phyloP scores from a whole-genome alignment of 2,888 invertebrate species.

The Phyllotreta cruciferae region DNA sequence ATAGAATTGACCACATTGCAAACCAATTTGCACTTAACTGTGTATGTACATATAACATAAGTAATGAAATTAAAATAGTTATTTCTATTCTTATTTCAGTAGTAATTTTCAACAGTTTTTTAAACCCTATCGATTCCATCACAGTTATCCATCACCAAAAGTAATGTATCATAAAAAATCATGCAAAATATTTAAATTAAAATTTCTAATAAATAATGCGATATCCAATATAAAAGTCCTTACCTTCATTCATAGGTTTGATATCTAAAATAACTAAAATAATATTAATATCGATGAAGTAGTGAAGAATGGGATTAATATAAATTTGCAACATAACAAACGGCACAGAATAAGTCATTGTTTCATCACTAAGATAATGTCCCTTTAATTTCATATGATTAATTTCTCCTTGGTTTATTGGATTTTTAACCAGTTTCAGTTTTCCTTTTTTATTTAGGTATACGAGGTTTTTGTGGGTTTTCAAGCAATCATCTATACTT shows the following conservation, averaged over 20 bases:
- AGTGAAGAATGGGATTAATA: conserved; percentile 77
- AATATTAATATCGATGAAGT: conserved; percentile 71
- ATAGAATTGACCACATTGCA: too few species aligned
- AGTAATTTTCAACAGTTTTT: too few species aligned
- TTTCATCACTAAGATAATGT: conserved; percentile 68
- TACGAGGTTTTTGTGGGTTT: conserved; percentile 66
- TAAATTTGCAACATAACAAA: conserved; percentile 77
- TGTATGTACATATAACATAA: too few species aligned
- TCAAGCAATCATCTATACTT: conserved; percentile 66
- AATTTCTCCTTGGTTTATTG: conserved; percentile 58
- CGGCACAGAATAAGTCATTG: conserved; percentile 74
- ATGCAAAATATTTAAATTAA: conserved; percentile 13
- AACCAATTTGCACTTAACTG: too few species aligned
- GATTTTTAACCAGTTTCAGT: conserved; percentile 57
- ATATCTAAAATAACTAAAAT: conserved; percentile 61
- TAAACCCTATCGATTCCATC: not conserved
- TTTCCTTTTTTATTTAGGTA: conserved; percentile 54
- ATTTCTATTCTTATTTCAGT: too few species aligned
- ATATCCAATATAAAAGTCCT: conserved; percentile 16
- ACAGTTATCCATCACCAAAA: not conserved
- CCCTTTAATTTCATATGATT: conserved; percentile 68
- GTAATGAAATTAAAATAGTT: too few species aligned
- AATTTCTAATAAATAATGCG: conserved; percentile 1
- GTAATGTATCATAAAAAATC: not conserved
- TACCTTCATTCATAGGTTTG: conserved; percentile 53